Conservation (phyloP, 2,888 invertebrate genomes). For the Spialia ferax region DNA sequence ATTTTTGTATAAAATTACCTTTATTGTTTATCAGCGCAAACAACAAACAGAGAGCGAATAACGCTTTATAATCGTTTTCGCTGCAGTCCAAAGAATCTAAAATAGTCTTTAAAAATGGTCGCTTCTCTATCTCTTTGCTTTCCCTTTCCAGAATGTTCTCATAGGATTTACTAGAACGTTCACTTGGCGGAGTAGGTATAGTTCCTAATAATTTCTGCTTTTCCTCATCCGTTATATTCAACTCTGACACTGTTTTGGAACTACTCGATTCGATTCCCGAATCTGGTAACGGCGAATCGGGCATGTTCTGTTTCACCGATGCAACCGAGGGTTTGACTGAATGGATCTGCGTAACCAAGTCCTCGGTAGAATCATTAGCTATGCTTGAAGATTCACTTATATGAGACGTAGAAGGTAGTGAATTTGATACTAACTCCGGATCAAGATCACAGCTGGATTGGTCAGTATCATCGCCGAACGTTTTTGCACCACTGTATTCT, state of each 20-base stretch:
- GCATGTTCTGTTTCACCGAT: slow-evolving; percentile 69
- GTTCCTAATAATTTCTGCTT: slow-evolving; percentile 89
- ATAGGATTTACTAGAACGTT: slow-evolving; percentile 56
- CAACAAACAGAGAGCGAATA: slow-evolving; percentile 96
- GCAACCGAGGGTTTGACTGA: slow-evolving; percentile 54
- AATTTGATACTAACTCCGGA: slow-evolving; percentile 80
- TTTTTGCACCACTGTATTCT: slow-evolving; percentile 70
- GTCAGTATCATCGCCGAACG: slow-evolving; percentile 77
- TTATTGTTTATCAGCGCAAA: slow-evolving; percentile 97
- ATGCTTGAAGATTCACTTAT: slow-evolving; percentile 81
- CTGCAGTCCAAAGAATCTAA: slow-evolving; percentile 94
- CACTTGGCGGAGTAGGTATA: slow-evolving; percentile 55
- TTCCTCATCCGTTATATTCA: slow-evolving; percentile 96
- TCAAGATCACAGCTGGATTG: slow-evolving; percentile 83
- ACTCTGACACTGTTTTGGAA: slow-evolving; percentile 74
- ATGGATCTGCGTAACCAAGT: slow-evolving; percentile 75
- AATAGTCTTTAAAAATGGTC: slow-evolving; percentile 96
- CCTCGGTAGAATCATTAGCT: slow-evolving; percentile 81
- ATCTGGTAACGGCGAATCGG: slow-evolving; percentile 81
- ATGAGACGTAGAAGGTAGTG: slow-evolving; percentile 83
- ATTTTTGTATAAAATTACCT: slow-evolving; percentile 89
- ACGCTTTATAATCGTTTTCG: slow-evolving; percentile 97
- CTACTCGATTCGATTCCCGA: slow-evolving; percentile 75
- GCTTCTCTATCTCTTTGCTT: slow-evolving; percentile 82
- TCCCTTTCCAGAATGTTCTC: slow-evolving; percentile 71